Evolutionary conservation across 2,113 vertebrate species (phyloP).

Genomic region (Antennarius striatus): DNA sequence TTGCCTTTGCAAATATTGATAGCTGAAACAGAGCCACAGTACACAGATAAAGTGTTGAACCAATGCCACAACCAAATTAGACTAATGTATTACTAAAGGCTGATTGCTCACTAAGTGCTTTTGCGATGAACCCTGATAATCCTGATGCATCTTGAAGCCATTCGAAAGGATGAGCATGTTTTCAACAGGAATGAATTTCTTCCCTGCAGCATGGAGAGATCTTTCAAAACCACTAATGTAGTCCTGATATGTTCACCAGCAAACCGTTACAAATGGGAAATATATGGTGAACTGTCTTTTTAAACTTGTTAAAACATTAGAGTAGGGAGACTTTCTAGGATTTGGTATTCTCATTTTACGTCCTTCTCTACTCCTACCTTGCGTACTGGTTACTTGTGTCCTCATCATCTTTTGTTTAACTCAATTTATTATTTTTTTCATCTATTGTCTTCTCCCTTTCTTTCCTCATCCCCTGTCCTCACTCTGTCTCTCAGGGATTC

Average conservation of each 20-base stretch:
- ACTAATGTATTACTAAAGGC: constrained; percentile 3
- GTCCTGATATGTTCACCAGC: neutral
- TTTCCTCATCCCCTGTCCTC: constrained; percentile 16
- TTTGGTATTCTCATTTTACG: neutral
- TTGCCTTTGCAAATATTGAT: constrained; percentile 45
- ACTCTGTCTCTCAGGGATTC: constrained; percentile 73
- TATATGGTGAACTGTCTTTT: too few relatives aligned
- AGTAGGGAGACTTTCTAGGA: neutral
- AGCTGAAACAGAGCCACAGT: constrained; percentile 12
- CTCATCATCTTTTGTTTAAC: neutral
- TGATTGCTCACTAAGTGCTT: constrained; percentile 1
- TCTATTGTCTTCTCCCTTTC: neutral
- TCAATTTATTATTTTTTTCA: constrained; percentile 12
- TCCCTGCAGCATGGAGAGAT: too few relatives aligned
- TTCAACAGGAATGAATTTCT: neutral
- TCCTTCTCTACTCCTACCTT: neutral
- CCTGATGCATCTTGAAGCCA: neutral
- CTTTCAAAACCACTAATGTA: neutral
- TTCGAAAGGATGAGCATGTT: neutral
- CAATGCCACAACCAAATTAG: neutral
- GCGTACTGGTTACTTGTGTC: constrained; percentile 4
- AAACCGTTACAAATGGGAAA: neutral
- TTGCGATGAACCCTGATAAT: neutral
- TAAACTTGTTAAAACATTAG: too few relatives aligned
- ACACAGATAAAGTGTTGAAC: constrained; percentile 15